phyloP scores from a whole-genome alignment of 2,797 vertebrate genomes.

The Lagorchestes hirsutus region DNA sequence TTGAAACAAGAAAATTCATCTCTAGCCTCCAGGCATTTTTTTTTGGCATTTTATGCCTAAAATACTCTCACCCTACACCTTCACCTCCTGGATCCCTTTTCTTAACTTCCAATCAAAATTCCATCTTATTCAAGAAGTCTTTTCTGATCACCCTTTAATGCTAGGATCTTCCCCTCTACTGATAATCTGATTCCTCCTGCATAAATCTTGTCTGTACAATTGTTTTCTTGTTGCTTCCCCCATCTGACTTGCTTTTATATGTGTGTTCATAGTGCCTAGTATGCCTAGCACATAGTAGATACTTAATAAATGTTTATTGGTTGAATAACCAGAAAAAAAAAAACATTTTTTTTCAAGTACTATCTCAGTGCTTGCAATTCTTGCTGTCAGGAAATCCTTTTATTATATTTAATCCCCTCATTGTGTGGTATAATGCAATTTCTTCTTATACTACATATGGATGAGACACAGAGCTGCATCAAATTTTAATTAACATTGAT shows the following conservation, averaged over 20 bases:
- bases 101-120: neutral
- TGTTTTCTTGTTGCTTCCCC: neutral
- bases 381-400: neutral
- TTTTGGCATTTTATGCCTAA: neutral
- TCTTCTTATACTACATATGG: conserved; percentile 22
- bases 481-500: conserved; percentile 20
- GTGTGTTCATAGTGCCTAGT: conserved; percentile 1
- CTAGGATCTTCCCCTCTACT: neutral
- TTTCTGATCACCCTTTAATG: neutral
- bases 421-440: neutral
- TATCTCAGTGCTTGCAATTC: neutral
- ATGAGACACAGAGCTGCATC: conserved; percentile 11
- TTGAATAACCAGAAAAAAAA: neutral
- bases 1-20: neutral
- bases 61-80: neutral
- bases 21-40: neutral
- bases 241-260: neutral
- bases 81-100: neutral
- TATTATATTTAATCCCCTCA: conserved; percentile 2
- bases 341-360: conserved; percentile 24
- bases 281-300: neutral
- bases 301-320: conserved; percentile 9
- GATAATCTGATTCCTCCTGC: neutral
- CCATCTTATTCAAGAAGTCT: too few relatives aligned
- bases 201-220: neutral